phyloP scores from a whole-genome alignment of 2,888 invertebrate genomes.

The Scaptomyza reducta region DNA sequence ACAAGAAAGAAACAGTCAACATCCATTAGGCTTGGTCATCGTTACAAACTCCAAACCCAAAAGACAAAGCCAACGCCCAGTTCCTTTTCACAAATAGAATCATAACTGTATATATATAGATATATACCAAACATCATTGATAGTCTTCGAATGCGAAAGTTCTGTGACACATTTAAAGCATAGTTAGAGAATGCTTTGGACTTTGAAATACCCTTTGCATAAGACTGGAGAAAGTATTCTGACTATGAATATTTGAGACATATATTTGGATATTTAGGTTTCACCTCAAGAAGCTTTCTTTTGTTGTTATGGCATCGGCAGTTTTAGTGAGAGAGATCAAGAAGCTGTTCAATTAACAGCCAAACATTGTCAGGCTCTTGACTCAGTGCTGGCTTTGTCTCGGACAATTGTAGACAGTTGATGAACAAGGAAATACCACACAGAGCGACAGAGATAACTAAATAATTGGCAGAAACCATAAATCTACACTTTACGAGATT shows the following conservation, averaged over 20 bases:
- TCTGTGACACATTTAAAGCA: neutral
- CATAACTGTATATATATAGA: neutral
- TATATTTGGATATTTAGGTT: neutral
- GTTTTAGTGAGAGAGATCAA: constrained; percentile 3
- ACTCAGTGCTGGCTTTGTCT: neutral
- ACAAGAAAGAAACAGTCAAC: neutral
- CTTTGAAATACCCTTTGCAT: neutral
- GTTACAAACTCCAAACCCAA: no score
- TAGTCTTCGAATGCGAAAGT: constrained; percentile 8
- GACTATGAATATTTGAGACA: no score
- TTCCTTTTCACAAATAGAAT: neutral
- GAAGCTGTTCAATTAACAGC: constrained; percentile 56
- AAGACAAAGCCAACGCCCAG: neutral
- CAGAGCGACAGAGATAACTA: constrained; percentile 2
- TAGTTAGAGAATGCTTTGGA: neutral
- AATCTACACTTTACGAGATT: constrained; percentile 24
- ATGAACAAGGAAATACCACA: constrained; percentile 40
- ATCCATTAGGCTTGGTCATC: neutral
- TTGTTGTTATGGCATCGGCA: no score
- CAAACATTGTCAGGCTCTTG: constrained; percentile 27
- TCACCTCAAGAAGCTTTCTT: neutral
- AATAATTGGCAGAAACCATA: constrained; percentile 17
- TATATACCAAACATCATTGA: neutral
- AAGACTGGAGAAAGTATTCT: neutral
- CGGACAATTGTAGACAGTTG: constrained; percentile 28